Evolutionary conservation across 2,797 vertebrate genomes (phyloP).

Genomic region (Chaetophractus vellerosus): DNA sequence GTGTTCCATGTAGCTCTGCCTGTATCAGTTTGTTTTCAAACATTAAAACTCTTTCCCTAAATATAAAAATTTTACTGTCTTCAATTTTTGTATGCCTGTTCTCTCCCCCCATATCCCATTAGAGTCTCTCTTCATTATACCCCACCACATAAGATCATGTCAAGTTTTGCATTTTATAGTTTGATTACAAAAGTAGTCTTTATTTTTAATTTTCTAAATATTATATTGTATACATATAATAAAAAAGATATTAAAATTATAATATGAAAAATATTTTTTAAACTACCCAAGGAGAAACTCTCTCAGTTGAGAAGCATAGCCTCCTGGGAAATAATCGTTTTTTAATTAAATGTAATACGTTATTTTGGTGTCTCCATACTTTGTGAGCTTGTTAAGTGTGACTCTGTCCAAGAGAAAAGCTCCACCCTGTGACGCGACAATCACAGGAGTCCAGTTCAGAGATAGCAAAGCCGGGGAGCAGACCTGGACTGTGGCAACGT

Average conservation of each 20-base stretch:
- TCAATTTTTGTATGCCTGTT: background rate
- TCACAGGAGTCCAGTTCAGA: background rate
- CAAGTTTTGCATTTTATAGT: background rate
- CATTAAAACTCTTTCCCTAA: slow-evolving; percentile 11
- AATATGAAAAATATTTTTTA: slow-evolving; percentile 30
- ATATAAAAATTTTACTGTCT: background rate
- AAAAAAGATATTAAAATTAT: slow-evolving; percentile 4
- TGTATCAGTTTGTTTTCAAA: background rate
- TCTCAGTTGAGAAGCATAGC: background rate
- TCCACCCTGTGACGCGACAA: background rate
- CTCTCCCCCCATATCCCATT: background rate
- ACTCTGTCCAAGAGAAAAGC: background rate
- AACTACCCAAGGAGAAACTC: background rate
- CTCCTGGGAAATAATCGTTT: background rate
- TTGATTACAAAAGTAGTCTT: slow-evolving; percentile 37
- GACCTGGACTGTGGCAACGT: background rate
- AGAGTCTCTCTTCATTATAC: background rate
- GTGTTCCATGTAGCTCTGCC: background rate
- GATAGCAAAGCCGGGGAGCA: background rate
- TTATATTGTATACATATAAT: background rate
- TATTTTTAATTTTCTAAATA: slow-evolving; percentile 42
- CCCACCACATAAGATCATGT: background rate
- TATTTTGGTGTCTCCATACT: background rate
- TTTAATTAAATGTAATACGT: background rate
- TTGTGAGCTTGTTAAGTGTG: background rate